Conservation (phyloP, 2,888 invertebrate genomes). For the Dicycla oo region DNA sequence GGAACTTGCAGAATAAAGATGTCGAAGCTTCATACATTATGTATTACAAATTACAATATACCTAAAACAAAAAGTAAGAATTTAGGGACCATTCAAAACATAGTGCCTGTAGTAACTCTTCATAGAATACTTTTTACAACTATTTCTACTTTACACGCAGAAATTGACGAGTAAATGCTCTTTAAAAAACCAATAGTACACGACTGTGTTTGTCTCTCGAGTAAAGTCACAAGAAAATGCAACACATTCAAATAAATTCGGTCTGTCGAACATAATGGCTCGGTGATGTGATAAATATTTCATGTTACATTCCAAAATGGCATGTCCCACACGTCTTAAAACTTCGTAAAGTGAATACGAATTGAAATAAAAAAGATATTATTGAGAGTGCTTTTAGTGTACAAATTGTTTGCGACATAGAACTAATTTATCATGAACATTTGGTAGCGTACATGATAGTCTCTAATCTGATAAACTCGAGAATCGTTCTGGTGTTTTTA, state of each 20-base stretch:
- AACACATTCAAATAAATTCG: slow-evolving; percentile 30
- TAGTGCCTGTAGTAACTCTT: no score
- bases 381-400: slow-evolving; percentile 29
- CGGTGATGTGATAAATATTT: slow-evolving; percentile 35
- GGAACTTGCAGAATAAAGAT: slow-evolving; percentile 30
- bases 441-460: not conserved
- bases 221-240: slow-evolving; percentile 11
- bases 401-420: slow-evolving; percentile 28
- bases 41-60: slow-evolving; percentile 43
- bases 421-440: slow-evolving; percentile 40
- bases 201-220: not conserved
- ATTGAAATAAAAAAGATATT: slow-evolving; percentile 16
- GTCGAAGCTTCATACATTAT: slow-evolving; percentile 45
- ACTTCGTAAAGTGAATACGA: slow-evolving; percentile 19
- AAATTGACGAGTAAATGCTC: not conserved
- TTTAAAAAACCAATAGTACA: not conserved
- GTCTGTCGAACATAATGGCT: slow-evolving; percentile 20
- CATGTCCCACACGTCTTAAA: slow-evolving; percentile 25
- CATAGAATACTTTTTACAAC: slow-evolving; percentile 5
- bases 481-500: not conserved
- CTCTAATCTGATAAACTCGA: slow-evolving; percentile 11
- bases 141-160: slow-evolving; percentile 2
- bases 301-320: slow-evolving; percentile 30
- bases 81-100: not conserved
- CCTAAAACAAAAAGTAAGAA: slow-evolving; percentile 22